These are phyloP conservation scores for Coremacera marginata DNA, from an alignment of 2,888 invertebrate species.

Conservation along the genomic window DNA sequence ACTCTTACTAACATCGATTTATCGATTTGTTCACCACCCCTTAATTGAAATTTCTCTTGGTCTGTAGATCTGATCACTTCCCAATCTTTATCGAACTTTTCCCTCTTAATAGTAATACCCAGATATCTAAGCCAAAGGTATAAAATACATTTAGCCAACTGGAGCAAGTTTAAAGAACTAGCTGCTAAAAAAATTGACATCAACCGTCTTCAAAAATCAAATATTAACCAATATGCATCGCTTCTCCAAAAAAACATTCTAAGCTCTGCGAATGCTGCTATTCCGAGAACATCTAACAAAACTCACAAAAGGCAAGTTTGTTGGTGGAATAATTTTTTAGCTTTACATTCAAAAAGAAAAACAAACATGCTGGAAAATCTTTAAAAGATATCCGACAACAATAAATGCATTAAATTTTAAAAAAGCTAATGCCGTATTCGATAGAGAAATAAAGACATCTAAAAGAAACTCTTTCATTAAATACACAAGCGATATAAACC, in stretches of 20 bases:
- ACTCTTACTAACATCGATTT: conserved; percentile 26
- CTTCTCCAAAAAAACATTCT: no score
- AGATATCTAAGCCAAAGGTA: background rate
- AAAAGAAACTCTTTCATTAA: background rate
- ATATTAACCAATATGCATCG: background rate
- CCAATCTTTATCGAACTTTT: no score
- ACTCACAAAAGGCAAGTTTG: no score
- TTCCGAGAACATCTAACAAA: no score
- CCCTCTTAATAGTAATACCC: background rate
- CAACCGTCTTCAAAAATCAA: background rate
- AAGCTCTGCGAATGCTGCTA: no score
- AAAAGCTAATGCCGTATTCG: background rate
- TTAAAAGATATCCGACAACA: background rate
- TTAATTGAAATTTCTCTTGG: background rate
- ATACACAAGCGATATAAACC: background rate
- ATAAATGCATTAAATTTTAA: background rate
- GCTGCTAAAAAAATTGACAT: background rate
- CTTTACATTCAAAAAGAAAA: background rate
- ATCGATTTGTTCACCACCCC: background rate
- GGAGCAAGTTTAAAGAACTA: background rate
- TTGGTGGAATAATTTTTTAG: background rate
- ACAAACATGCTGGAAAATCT: background rate
- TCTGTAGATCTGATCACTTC: no score
- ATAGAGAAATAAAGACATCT: background rate
- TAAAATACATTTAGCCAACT: background rate